Evolutionary conservation across 2,888 invertebrate genomes (phyloP), one percentile per base, ranked within the genome.

Genomic region (Rotaria macrura): DNA sequence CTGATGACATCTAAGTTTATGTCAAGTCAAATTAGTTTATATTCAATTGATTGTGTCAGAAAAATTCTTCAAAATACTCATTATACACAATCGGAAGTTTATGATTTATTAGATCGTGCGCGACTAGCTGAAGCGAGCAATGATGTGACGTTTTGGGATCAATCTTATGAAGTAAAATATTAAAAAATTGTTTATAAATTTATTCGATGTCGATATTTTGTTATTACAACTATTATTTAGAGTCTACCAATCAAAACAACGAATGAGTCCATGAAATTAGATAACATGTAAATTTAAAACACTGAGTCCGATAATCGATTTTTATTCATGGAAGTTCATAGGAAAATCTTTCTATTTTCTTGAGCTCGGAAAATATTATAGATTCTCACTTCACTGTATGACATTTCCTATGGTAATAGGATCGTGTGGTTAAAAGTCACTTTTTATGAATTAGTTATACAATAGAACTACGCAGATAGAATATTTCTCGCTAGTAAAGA

Each of bases 21-120:
- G 25, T 25, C 43, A 43, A 43, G 12, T 43, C 23, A 43, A 43
- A 79, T 79, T n/a, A 25, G 25, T 43, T 79, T 79, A 40, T 79
- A 79, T 43, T 79, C 79, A n/a, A 79, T 79, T 43, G 79, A 79
- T 79, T 79, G 79, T 79, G 43, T 79, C n/a, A 40, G 43, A 79
- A 79, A 79, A 79, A 40, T 79, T 25, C 43, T 79, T 2, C 43
- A 43, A n/a, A 12, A n/a, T 5, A 43, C 3, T 43, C 9, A 79
- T 10, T 79, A 43, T 43, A 14, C 79, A 79, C 23, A 43, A 43
- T 4, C 7, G 23, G 4, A 79, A n/a, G 14, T 79, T 43, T 79
- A 79, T n/a, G 10, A 79, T n/a, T 43, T 43, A 79, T 79, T 79
- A n/a, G 79, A 79, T 43, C n/a, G 43, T 17, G 79, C 79, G n/a